phyloP scores from a whole-genome alignment of 2,113 vertebrate species.

The Plestiodon gilberti region DNA sequence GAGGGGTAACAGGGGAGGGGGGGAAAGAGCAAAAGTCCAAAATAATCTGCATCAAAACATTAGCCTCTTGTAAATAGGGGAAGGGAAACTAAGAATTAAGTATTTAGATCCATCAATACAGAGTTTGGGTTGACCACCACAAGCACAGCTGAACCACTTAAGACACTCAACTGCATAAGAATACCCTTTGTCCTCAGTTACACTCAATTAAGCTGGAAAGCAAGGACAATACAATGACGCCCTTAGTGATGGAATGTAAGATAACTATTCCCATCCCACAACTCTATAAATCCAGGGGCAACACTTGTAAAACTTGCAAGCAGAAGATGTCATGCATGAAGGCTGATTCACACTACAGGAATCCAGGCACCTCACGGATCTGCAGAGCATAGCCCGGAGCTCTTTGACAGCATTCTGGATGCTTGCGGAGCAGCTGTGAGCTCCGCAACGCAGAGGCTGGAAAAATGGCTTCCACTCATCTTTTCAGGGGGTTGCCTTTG shows the following conservation, averaged over 20 bases:
- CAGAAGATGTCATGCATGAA: no score
- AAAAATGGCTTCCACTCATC: no score
- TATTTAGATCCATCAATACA: neutral
- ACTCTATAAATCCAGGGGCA: neutral
- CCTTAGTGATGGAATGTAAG: neutral
- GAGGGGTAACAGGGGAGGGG: no score
- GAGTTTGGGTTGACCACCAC: no score
- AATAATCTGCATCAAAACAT: neutral
- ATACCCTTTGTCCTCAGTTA: neutral
- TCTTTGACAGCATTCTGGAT: no score
- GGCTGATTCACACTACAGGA: no score
- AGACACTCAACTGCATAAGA: neutral
- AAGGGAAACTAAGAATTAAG: neutral
- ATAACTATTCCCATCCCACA: neutral
- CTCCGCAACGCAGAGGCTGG: no score
- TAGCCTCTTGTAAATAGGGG: neutral
- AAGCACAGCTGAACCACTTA: neutral
- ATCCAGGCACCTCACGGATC: no score
- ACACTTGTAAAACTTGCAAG: no score
- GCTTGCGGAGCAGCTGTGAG: no score
- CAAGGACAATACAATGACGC: neutral
- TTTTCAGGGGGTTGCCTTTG: no score
- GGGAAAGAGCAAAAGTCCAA: neutral
- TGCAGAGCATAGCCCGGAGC: no score
- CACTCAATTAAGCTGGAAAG: neutral